Conservation (phyloP, 2,113 vertebrate species). For the Halcyon malimbica region DNA sequence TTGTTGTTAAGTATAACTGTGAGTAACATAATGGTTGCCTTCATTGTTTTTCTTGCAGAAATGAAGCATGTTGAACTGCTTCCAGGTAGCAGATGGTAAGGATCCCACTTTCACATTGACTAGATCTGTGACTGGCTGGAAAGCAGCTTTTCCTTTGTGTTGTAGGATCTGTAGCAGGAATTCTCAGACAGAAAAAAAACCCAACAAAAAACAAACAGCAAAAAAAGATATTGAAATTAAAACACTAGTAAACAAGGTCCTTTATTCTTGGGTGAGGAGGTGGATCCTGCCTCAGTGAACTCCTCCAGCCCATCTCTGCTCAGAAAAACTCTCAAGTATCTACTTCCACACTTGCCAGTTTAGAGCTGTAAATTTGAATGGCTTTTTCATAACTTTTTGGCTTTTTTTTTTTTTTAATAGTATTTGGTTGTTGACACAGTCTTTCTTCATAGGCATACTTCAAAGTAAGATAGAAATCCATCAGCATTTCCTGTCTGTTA, state of each 20-base stretch:
- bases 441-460: neutral
- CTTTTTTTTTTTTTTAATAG: neutral
- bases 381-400: neutral
- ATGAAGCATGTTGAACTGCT: conserved; percentile 14
- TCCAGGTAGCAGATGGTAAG: conserved; percentile 47
- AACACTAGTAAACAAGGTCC: neutral
- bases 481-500: neutral
- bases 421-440: neutral
- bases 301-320: neutral
- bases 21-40: neutral
- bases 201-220: neutral
- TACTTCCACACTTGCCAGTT: neutral
- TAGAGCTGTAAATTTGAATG: neutral
- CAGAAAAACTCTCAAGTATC: neutral
- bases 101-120: neutral
- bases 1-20: conserved; percentile 13
- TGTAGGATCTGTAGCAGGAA: neutral
- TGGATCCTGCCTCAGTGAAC: neutral
- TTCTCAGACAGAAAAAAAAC: neutral
- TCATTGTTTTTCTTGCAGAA: neutral
- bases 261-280: neutral
- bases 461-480: neutral
- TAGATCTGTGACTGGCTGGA: neutral
- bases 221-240: neutral
- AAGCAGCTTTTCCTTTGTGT: conserved; percentile 22